These are phyloP conservation scores for Tiaroga cobitis DNA, from an alignment of 2,797 vertebrate species.

Conservation along the genomic window DNA sequence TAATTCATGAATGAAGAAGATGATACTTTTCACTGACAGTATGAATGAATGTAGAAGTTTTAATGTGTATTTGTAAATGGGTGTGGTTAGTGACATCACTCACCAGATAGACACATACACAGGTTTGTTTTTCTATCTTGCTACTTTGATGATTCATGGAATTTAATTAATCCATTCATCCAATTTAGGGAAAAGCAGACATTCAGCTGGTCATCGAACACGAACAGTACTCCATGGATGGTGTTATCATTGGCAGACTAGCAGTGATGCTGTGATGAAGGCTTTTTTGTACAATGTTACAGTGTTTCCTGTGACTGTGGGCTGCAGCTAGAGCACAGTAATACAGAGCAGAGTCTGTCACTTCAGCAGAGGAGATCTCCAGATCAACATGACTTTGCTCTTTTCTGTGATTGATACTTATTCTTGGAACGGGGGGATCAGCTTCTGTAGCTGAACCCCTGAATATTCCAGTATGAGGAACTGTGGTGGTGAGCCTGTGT, in stretches of 20 bases:
- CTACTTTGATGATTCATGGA: neutral
- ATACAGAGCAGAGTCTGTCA: constrained; percentile 34
- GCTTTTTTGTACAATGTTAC: neutral
- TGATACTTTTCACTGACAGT: neutral
- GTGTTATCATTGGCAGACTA: neutral
- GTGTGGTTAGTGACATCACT: constrained; percentile 1
- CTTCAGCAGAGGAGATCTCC: constrained; percentile 2
- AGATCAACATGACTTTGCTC: neutral
- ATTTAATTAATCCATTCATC: neutral
- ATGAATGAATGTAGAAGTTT: neutral
- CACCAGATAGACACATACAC: neutral
- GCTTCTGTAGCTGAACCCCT: neutral
- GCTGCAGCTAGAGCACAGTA: neutral
- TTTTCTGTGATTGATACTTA: constrained; percentile 3
- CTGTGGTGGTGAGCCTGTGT: neutral
- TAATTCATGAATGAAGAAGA: neutral
- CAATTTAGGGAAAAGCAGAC: neutral
- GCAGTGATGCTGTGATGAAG: neutral
- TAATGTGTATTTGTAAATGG: neutral
- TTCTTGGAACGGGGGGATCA: neutral
- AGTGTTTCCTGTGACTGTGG: constrained; percentile 34
- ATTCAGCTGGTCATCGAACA: neutral
- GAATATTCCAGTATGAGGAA: neutral
- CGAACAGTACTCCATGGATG: neutral
- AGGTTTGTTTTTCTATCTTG: neutral